Percentiles rank a stretch among this genome's conserved stretches.
Evolutionary conservation across 2,797 vertebrate species (phyloP).

Genomic region (Ciconia nigra): DNA sequence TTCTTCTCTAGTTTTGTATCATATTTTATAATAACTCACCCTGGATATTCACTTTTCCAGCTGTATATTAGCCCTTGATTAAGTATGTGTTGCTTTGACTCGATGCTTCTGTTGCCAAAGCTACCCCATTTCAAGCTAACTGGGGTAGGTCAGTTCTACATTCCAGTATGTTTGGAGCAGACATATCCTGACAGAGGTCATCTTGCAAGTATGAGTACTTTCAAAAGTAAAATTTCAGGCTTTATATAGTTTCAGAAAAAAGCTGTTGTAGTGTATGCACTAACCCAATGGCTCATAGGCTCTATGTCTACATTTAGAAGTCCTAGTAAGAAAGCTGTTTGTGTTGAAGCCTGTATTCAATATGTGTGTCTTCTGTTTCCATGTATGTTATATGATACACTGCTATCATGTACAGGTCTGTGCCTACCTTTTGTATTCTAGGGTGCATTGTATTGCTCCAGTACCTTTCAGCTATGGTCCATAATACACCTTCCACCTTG

Average conservation of each 20-base stretch:
- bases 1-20: not conserved
- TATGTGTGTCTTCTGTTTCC: not conserved
- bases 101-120: not conserved
- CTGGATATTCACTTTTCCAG: not conserved
- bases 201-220: not conserved
- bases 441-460: not conserved
- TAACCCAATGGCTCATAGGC: not conserved
- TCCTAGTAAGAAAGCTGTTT: not conserved
- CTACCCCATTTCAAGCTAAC: not conserved
- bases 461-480: not conserved
- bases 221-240: not conserved
- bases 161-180: not conserved
- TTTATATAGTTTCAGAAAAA: not conserved
- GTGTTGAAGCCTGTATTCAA: not conserved
- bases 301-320: not conserved
- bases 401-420: not conserved
- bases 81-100: not conserved
- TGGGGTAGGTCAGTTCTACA: not conserved
- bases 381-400: not conserved
- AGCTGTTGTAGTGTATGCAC: not conserved
- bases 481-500: not conserved
- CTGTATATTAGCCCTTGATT: not conserved
- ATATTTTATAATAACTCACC: not conserved
- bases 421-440: not conserved
- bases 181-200: not conserved